Evolutionary conservation across 1,140 invertebrate genomes (phyloP), one percentile per base, ranked within the genome.

Genomic region (Papilio xuthus): DNA sequence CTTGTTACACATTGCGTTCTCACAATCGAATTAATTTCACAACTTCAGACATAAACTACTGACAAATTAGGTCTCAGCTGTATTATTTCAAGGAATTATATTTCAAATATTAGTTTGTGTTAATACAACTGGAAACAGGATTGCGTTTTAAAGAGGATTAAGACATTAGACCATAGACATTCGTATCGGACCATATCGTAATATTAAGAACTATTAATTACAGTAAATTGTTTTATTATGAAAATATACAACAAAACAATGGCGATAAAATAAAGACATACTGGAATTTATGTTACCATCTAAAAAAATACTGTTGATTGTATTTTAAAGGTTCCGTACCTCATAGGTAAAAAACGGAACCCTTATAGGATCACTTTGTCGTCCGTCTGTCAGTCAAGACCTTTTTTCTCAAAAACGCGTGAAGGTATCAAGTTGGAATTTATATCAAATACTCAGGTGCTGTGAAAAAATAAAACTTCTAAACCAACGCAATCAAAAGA

Each of bases 1-100:
- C 50, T 26, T 56, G 20, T 44, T 60, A 56, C 32, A 41, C 23
- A 76, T 63, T 76, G 26, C n/a, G 74, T 32, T 63, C 53, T 42
- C n/a, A 23, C 32, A 41, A 42, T 12, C n/a, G 32, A 63, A 76
- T 76, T 76, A 76, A 76, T 76, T 76, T n/a, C 18, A 42, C 53
- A 76, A 76, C 37, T 60, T 76, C 37, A 42, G 32, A 32, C 32
- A n/a, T 26, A 26, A 53, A 28, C 71, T 28, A 56, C 32, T 6
- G 32, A 56, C 20, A 32, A 1, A 37, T 53, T 75, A 32, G 28
- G 26, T 56, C 18, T 56, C 12, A 75, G 23, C 28, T 75, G 18
- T 75, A 50, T 56, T 75, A 18, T 44, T 47, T 42, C 18, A 50
- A n/a, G 71, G 13, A 18, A 67, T 67, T 28, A 67, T 4, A 67